Evolutionary conservation across 2,888 invertebrate species (phyloP).

Genomic region (Nomada fucata): DNA sequence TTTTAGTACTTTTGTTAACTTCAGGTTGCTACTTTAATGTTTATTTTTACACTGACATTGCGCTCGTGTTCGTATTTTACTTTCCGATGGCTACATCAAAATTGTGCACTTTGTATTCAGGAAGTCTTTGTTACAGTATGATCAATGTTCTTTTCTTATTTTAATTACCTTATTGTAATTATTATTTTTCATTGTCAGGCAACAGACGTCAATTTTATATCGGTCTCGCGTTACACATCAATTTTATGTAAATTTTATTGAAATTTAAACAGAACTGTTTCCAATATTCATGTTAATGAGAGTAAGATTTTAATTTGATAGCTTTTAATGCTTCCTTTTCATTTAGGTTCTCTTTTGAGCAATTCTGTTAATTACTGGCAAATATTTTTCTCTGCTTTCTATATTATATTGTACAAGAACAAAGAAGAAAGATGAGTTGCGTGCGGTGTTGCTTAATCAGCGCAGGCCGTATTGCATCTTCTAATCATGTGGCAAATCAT

Average conservation of each 20-base stretch:
- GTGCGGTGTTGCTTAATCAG: constrained; percentile 82
- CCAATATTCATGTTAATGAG: background rate
- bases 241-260: background rate
- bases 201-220: constrained; percentile 2
- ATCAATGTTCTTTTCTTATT: background rate
- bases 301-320: no score
- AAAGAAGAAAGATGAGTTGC: constrained; percentile 77
- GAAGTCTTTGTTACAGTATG: background rate
- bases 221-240: background rate
- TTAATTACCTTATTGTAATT: background rate
- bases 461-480: constrained; percentile 80
- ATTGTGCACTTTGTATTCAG: background rate
- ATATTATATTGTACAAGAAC: background rate
- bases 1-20: constrained; percentile 34
- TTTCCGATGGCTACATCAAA: constrained; percentile 30
- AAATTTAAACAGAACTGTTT: background rate
- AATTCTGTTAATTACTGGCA: background rate
- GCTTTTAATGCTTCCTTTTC: background rate
- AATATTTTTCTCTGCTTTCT: background rate
- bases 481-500: constrained; percentile 80
- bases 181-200: background rate
- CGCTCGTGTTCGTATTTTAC: constrained; percentile 26
- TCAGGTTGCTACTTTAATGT: constrained; percentile 29
- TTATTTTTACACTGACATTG: constrained; percentile 55
- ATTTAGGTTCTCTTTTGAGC: constrained; percentile 10